Evolutionary conservation across 2,113 vertebrate species (phyloP).

Genomic region (Chlamydotis undulata): DNA sequence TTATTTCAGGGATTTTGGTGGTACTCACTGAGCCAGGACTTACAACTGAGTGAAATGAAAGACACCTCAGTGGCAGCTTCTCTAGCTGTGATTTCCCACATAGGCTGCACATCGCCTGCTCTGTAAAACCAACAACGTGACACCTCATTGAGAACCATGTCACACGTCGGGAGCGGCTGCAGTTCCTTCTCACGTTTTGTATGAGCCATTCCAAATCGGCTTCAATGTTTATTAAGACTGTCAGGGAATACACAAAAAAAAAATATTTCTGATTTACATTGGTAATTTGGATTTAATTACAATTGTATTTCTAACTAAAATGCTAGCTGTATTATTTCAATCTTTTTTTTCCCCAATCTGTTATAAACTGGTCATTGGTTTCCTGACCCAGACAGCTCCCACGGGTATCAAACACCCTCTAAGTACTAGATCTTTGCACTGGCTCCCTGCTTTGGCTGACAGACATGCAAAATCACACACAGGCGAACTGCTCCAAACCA

Average conservation of each 20-base stretch:
- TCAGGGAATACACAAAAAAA: neutral
- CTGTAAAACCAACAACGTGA: neutral
- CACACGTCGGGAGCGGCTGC: neutral
- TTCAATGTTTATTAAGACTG: neutral
- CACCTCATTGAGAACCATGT: neutral
- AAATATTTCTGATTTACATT: neutral
- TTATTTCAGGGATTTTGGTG: neutral
- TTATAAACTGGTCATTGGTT: neutral
- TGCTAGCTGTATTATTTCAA: neutral
- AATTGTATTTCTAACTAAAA: neutral
- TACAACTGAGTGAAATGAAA: neutral
- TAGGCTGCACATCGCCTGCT: neutral
- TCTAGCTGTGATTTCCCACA: conserved; percentile 28
- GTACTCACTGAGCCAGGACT: neutral
- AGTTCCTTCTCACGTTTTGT: neutral
- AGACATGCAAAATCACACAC: neutral
- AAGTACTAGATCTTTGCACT: conserved; percentile 9
- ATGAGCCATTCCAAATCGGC: neutral
- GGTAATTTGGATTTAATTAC: neutral
- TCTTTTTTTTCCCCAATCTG: neutral
- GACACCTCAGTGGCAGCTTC: neutral
- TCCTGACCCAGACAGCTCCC: conserved; percentile 11
- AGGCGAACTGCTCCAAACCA: conserved; percentile 28
- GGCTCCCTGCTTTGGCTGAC: conserved; percentile 28
- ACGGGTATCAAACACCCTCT: conserved; percentile 9